Evolutionary conservation across 2,113 vertebrate species (phyloP), one percentile per base, ranked within the genome.

Genomic region (Cyanoderma ruficeps): DNA sequence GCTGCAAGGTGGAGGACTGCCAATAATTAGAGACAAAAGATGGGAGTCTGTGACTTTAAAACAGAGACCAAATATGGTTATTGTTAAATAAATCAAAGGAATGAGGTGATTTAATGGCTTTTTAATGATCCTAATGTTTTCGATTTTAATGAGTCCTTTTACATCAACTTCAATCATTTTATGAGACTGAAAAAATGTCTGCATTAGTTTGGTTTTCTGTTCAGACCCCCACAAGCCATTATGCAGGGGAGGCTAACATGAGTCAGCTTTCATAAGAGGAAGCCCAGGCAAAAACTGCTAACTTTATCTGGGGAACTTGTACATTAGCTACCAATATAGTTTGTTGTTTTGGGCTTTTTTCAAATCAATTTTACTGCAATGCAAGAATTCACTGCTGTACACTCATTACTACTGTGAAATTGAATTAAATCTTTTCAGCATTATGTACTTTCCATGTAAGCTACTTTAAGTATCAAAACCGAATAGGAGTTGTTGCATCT

Each of bases 71-170:
- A 96, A 97, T 96, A 97, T 94, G 94, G 91, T 92, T 96, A 97
- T 90, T 95, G 96, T 93, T 87, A 98, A 98, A 99, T 99, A 98
- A 99, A 99, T 99, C 98, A 98, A 93, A 97, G 97, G 91, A 97
- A 96, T 94, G 82, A 98, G 97, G 98, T 98, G 98, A 98, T 98
- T 98, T 99, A 99, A 99, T 99, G 98, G 98, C 95, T 99, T 99
- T 99, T 99, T 99, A 99, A 99, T 99, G 98, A 99, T 98, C 96
- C 97, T 98, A 98, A 98, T 99, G 98, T 98, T 99, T 99, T 99
- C 97, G 93, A 91, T 99, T 99, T 99, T 99, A 99, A 99, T 99
- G 98, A 99, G 98, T 91, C 98, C 98, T 98, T 98, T 99, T 98
- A 98, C 97, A 98, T 98, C 97, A 98, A 97, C 97, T 98, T 99